Base-by-base conservation (phyloP, 2,888 invertebrate species). In the Diarsia rubi region DNA sequence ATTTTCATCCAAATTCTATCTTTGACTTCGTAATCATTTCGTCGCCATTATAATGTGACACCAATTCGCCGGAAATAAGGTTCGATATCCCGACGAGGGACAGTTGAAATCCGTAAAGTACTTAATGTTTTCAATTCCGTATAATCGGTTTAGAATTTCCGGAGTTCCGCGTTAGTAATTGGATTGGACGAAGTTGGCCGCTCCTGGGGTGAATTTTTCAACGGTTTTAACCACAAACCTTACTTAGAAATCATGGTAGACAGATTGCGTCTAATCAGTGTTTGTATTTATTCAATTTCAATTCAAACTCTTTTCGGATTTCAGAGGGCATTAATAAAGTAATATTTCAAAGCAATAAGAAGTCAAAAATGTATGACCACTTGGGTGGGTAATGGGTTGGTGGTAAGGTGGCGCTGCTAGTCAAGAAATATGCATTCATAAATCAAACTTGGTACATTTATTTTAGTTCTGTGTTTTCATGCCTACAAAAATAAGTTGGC, bases 81-180 rank as follows among this genome's bases (percentile, higher is more conserved):
- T 91, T 88, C 90, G 88, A 88, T 93, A 91, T 94, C 81, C 90
- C 83, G 80, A 87, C 89, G 71, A 82, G 75, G 87, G 83, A 82
- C 85, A 88, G 78, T 86, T 86, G 86, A 92, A 94, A 94, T 95
- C 93, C 93, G 92, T 94, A 91, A 93, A 95, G 95, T 96, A 95
- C 96, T 95, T 96, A 96, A 96, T 96, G 96, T 96, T 96, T 96
- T 96, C 96, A 96, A 96, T 96, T 96, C 95, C 92, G 95, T 94
- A 95, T 96, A 96, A 96, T 96, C 96, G 96, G 96, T 96, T 96
- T 96, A 96, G 96, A 95, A 96, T 96, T 96, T 96, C 94, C 95
- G 92, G 94, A 93, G 95, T 95, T 94, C 93, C 94, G 94, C 94
- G 89, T 90, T 92, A 89, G 95, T 96, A 96, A 96, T 96, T 96